Evolutionary conservation across 2,113 vertebrate genomes (phyloP).

Genomic region (Terrapene triunguis): DNA sequence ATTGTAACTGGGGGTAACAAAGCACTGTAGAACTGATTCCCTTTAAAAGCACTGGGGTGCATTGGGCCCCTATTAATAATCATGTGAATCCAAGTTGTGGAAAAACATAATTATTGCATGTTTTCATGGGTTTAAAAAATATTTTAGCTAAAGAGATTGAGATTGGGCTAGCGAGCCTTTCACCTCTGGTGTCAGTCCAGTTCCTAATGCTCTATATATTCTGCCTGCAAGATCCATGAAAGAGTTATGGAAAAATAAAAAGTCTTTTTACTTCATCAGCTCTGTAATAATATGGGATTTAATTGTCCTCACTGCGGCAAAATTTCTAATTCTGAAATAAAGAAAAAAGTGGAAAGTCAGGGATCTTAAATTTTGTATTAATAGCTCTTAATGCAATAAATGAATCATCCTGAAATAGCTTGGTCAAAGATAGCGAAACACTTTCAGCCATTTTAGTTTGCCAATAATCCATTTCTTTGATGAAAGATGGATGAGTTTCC

Average conservation of each 20-base stretch:
- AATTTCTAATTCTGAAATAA: constrained; percentile 78
- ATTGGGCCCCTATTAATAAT: neutral
- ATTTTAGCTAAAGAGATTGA: constrained; percentile 13
- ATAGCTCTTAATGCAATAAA: constrained; percentile 75
- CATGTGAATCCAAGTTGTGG: neutral
- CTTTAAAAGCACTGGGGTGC: fast-evolving
- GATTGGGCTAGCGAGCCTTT: neutral
- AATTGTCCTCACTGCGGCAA: constrained; percentile 77
- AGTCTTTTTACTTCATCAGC: constrained; percentile 52
- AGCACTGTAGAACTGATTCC: neutral
- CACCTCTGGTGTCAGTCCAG: neutral
- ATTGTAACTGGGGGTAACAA: neutral
- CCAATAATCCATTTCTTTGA: constrained; percentile 66
- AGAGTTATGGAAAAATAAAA: constrained; percentile 60
- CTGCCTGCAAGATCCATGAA: neutral
- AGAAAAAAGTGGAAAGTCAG: constrained; percentile 72
- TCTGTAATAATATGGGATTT: constrained; percentile 72
- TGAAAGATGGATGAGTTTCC: constrained; percentile 56
- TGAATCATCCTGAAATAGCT: constrained; percentile 78
- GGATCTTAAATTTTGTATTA: constrained; percentile 79
- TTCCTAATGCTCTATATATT: constrained; percentile 3
- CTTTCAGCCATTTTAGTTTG: constrained; percentile 71
- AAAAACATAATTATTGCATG: neutral
- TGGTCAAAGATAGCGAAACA: constrained; percentile 74
- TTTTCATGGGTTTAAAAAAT: neutral